Evolutionary conservation across 1,140 invertebrate genomes (phyloP), one percentile per base, ranked within the genome.

Genomic region (Anthonomus grandis): DNA sequence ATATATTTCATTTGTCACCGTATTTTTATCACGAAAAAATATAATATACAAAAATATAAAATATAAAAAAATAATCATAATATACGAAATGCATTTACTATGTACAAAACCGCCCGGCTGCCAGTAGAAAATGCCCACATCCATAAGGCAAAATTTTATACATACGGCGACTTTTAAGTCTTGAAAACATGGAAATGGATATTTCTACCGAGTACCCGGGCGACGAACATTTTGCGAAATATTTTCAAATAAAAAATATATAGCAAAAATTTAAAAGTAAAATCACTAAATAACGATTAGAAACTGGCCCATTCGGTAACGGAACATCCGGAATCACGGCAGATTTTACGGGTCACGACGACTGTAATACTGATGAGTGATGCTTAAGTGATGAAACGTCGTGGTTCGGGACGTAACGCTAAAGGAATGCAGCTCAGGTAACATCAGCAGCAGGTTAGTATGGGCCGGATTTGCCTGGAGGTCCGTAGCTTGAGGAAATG

Each of bases 401-500:
- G 42, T n/a, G 10, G 17, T 17, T n/a, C 23, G 27, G 17, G 18
- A n/a, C 4, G 22, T 56, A n/a, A 8, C 31, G 15, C 21, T 22
- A 8, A 17, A 25, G 10, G 25, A 34, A 21, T 38, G 41, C 13
- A 15, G 34, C 42, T 17, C 24, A 61, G 45, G 57, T 57, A 51
- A 51, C 54, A 39, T 42, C 23, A 18, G 52, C 45, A 18, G 52
- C 45, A 34, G 23, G 50, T 62, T 65, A 70, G 42, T 70, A 70
- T 4, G 64, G 64, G 24, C 68, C 68, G 60, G 68, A 62, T 57
- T 70, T 70, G 58, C 66, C 68, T 21, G 68, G 68, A 23, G 66
- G 59, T 8, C 68, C 68, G 62, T 70, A 70, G 50, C 66, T 70
- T 57, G 59, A 22, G 23, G 68, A 70, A 31, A 70, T 49, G 3